Conservation (phyloP, 2,797 vertebrate genomes). For the Enoplosus armatus region DNA sequence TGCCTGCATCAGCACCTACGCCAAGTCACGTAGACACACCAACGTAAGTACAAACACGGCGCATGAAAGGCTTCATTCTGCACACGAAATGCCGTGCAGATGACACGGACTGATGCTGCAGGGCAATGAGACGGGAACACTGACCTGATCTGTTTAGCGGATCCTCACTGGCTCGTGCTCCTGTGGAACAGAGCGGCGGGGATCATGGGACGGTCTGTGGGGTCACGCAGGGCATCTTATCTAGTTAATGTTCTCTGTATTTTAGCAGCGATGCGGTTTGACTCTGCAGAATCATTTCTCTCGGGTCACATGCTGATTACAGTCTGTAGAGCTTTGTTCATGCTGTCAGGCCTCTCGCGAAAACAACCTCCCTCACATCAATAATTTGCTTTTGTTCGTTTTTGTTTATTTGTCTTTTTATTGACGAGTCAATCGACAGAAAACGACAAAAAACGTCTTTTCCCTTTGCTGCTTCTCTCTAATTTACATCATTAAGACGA, state of each 20-base stretch:
- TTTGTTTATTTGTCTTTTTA: no score
- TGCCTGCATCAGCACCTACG: conserved; percentile 94
- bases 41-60: conserved; percentile 84
- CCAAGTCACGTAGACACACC: conserved; percentile 91
- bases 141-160: conserved; percentile 1
- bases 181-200: conserved; percentile 1
- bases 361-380: background rate
- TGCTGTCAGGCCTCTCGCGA: background rate
- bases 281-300: conserved; percentile 14
- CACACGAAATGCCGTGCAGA: background rate
- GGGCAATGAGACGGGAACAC: conserved; percentile 12
- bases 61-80: conserved; percentile 10
- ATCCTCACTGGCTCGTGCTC: background rate
- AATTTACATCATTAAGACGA: background rate
- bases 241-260: conserved; percentile 13
- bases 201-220: conserved; percentile 39
- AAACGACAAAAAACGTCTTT: no score
- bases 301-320: conserved; percentile 25
- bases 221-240: conserved; percentile 23
- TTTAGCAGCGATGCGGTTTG: conserved; percentile 30
- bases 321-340: background rate
- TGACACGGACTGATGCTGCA: background rate
- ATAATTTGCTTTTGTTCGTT: no score
- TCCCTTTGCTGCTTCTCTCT: background rate
- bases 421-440: no score